phyloP scores from a whole-genome alignment of 2,888 invertebrate genomes.

The Galeopsomyia nigrocyanea region DNA sequence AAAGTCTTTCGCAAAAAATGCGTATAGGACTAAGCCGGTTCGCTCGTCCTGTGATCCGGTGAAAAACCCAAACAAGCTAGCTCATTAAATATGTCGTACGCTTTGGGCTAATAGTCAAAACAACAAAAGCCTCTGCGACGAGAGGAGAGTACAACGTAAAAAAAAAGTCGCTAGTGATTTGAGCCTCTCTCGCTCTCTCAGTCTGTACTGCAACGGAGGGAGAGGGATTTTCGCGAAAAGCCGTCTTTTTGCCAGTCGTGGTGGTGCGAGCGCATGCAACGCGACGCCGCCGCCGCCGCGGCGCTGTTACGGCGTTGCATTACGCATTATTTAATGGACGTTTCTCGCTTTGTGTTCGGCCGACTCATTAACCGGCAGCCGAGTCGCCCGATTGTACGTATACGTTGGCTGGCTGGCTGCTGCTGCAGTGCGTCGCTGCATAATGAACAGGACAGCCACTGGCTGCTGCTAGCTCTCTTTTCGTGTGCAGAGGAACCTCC shows the following conservation, averaged over 20 bases:
- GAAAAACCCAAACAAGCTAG: no score
- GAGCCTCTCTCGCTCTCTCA: constrained; percentile 5
- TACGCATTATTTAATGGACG: constrained; percentile 67
- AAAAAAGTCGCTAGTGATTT: constrained; percentile 27
- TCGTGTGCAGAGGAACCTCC: constrained; percentile 9
- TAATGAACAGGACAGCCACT: constrained; percentile 63
- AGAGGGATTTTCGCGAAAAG: constrained; percentile 38
- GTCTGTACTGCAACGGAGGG: neutral
- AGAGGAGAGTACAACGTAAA: neutral
- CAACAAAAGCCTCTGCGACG: constrained; percentile 14
- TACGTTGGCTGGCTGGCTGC: constrained; percentile 54
- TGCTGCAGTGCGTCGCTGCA: constrained; percentile 63
- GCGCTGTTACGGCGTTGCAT: constrained; percentile 56
- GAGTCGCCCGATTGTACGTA: constrained; percentile 62
- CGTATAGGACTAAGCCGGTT: no score
- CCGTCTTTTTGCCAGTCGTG: constrained; percentile 15
- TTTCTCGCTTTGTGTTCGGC: constrained; percentile 67
- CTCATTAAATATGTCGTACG: constrained; percentile 35
- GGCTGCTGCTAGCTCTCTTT: constrained; percentile 31
- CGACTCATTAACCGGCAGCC: constrained; percentile 63
- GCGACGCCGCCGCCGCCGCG: constrained; percentile 20
- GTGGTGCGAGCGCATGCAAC: constrained; percentile 4
- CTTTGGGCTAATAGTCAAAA: constrained; percentile 17
- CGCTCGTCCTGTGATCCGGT: no score
- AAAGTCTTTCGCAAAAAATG: no score